Conservation (phyloP, 2,888 invertebrate genomes). For the Dynastes tityus region DNA sequence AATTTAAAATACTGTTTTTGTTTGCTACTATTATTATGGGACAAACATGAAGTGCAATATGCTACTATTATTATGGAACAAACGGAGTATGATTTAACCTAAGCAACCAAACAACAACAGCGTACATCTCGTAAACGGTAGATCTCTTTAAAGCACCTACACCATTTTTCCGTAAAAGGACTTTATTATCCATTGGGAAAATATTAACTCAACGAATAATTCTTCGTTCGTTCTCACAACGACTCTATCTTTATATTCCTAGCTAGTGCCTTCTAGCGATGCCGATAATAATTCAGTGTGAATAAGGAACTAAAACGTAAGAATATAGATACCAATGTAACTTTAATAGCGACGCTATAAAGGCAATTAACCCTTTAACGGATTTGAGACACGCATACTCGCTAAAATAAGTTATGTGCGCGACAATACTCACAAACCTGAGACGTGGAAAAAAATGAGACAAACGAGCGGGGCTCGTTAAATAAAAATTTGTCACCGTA, state of each 20-base stretch:
- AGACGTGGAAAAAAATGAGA: constrained; percentile 9
- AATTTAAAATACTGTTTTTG: too few relatives aligned
- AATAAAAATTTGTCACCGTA: constrained; percentile 50
- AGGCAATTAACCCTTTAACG: constrained; percentile 36
- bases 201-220: background rate
- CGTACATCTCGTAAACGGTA: too few relatives aligned
- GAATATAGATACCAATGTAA: constrained; percentile 1
- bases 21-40: too few relatives aligned
- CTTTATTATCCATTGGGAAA: background rate
- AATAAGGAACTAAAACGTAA: constrained; percentile 1
- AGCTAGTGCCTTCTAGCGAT: too few relatives aligned
- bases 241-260: background rate
- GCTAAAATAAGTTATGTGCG: constrained; percentile 28
- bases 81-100: too few relatives aligned
- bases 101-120: too few relatives aligned
- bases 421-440: constrained; percentile 4
- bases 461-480: constrained; percentile 19
- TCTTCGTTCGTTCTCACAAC: background rate
- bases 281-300: background rate
- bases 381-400: constrained; percentile 9
- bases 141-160: too few relatives aligned
- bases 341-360: constrained; percentile 4
- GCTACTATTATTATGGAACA: too few relatives aligned
- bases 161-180: background rate
- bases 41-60: too few relatives aligned